phyloP scores from a whole-genome alignment of 2,797 vertebrate genomes.

The Adrianichthys oophorus region DNA sequence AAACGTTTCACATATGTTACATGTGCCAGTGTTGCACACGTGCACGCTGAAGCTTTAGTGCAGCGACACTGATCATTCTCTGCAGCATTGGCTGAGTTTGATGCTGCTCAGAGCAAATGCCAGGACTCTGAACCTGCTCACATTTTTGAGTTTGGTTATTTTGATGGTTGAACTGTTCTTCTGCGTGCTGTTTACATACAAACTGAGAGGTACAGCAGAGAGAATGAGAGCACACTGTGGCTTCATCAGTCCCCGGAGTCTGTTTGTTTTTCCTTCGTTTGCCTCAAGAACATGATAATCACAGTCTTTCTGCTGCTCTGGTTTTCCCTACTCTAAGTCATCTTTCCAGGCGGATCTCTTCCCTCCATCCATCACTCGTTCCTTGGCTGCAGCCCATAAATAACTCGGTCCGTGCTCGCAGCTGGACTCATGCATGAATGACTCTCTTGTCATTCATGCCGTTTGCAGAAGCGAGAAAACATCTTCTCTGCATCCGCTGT shows the following conservation, averaged over 20 bases:
- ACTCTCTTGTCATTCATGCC: conserved; percentile 51
- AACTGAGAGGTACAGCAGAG: too few species aligned
- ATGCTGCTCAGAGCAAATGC: too few species aligned
- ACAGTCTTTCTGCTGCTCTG: conserved; percentile 1
- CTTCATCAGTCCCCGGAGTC: conserved; percentile 7
- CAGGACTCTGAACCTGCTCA: too few species aligned
- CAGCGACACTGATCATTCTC: too few species aligned
- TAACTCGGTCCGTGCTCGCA: conserved; percentile 30
- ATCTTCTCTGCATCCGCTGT: conserved; percentile 33
- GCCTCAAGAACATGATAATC: conserved; percentile 3
- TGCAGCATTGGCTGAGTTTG: too few species aligned
- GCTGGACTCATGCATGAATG: conserved; percentile 29
- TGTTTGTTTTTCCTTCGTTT: background rate
- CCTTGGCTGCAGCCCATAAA: conserved; percentile 12
- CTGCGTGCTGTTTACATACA: too few species aligned
- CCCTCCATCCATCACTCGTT: conserved; percentile 16
- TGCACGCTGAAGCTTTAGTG: too few species aligned
- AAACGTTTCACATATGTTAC: too few species aligned
- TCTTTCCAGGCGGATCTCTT: background rate
- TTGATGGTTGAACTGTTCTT: too few species aligned
- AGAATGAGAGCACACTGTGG: background rate
- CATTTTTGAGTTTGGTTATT: too few species aligned
- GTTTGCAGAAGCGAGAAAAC: conserved; percentile 32
- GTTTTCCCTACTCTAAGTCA: conserved; percentile 4
- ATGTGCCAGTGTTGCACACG: too few species aligned